Conservation (phyloP, 2,113 vertebrate species). For the Gambusia holbrooki region DNA sequence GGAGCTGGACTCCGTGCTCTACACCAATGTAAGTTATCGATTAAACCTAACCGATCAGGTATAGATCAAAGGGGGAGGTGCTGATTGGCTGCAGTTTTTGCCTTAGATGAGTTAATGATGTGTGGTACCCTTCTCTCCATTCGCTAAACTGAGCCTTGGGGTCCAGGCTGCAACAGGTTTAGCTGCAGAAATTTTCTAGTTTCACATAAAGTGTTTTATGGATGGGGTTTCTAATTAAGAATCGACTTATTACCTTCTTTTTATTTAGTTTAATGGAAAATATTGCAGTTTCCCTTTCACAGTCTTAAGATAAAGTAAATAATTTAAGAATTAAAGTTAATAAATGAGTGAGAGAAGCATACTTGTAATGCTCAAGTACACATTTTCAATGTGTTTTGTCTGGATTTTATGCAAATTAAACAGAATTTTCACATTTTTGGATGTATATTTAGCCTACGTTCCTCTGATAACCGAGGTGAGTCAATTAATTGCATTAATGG, state of each 20-base stretch:
- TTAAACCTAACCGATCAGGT: not conserved
- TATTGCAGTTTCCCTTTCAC: too few species aligned
- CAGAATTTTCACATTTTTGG: not conserved
- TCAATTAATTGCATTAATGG: not conserved
- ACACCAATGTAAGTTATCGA: constrained; percentile 86
- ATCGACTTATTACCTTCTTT: too few species aligned
- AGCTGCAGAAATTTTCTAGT: not conserved
- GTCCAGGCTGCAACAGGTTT: constrained; percentile 53
- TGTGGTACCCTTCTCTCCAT: constrained; percentile 61
- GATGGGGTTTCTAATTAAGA: too few species aligned
- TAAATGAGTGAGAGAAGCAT: too few species aligned
- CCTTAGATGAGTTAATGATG: not conserved
- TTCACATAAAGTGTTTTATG: too few species aligned
- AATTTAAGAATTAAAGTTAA: not conserved
- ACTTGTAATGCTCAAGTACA: too few species aligned
- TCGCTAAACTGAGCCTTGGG: constrained; percentile 54
- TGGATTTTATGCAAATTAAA: not conserved
- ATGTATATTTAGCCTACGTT: not conserved
- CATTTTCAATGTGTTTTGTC: too few species aligned
- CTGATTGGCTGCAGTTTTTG: constrained; percentile 6
- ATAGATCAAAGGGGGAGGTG: not conserved
- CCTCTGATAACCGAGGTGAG: not conserved
- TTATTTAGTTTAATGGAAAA: too few species aligned
- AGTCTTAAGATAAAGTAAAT: not conserved
- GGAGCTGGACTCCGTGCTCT: constrained; percentile 86